A percentile compares a stretch with the other conserved stretches of the same genome.
phyloP scores from a whole-genome alignment of 2,113 vertebrate genomes.

The Ophthalmolycus amberensis region DNA sequence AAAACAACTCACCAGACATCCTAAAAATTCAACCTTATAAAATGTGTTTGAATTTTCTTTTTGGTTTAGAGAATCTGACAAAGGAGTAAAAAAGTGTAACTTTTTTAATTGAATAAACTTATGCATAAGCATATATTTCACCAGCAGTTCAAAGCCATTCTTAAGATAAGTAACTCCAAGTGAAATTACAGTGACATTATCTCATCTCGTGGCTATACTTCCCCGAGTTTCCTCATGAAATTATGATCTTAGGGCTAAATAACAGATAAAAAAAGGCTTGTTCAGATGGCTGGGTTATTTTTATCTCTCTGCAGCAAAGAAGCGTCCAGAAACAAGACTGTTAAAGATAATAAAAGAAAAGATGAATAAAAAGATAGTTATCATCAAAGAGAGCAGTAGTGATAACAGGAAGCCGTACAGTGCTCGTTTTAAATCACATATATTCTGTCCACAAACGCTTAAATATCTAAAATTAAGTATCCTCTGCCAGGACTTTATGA shows the following conservation, averaged over 20 bases:
- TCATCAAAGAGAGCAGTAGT: constrained; percentile 53
- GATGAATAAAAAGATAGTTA: constrained; percentile 58
- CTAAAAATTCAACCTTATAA: background rate
- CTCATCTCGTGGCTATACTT: constrained; percentile 15
- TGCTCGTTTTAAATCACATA: constrained; percentile 2
- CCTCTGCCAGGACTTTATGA: background rate
- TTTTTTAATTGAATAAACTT: background rate
- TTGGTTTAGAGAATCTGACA: background rate
- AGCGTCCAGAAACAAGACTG: constrained; percentile 7
- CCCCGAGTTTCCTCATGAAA: constrained; percentile 17
- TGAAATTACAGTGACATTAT: constrained; percentile 17
- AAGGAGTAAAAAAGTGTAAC: background rate
- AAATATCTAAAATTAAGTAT: constrained; percentile 33
- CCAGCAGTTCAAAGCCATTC: constrained; percentile 24
- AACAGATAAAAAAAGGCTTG: constrained; percentile 31
- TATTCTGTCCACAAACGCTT: background rate
- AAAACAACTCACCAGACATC: background rate
- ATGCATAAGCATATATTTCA: background rate
- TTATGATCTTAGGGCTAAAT: constrained; percentile 47
- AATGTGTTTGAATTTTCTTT: constrained; percentile 1
- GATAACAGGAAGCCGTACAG: constrained; percentile 49
- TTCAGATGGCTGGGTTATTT: constrained; percentile 2
- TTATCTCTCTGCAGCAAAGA: constrained; percentile 24
- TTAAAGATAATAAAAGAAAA: constrained; percentile 36
- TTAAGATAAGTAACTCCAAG: constrained; percentile 6